Conservation (phyloP, 30 jellyfish, hydroid and myxozoan genomes). For the Catostylus mosaicus region DNA sequence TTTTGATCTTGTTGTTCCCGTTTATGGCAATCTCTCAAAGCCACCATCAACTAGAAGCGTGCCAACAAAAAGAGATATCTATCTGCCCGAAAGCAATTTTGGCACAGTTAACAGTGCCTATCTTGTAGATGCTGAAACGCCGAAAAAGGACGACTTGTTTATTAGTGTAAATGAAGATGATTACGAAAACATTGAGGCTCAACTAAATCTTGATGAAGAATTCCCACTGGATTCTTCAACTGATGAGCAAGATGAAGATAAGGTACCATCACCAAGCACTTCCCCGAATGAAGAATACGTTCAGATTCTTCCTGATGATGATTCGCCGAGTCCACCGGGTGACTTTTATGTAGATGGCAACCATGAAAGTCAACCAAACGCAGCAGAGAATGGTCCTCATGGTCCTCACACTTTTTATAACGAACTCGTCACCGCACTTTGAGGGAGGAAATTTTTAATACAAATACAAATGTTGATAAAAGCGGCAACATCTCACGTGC, state of each 20-base stretch:
- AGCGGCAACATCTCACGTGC: no score
- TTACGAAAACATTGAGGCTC: slow-evolving; percentile 18
- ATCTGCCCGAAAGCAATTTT: slow-evolving; percentile 73
- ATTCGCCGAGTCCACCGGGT: background rate
- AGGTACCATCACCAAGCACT: slow-evolving; percentile 13
- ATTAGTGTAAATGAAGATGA: background rate
- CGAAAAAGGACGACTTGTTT: slow-evolving; percentile 11
- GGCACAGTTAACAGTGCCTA: slow-evolving; percentile 73
- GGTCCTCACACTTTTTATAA: slow-evolving; percentile 27
- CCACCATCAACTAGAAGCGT: slow-evolving; percentile 93
- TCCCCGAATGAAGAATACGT: background rate
- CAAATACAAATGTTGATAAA: no score
- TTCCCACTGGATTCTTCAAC: slow-evolving; percentile 46
- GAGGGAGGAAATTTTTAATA: background rate
- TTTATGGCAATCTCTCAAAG: slow-evolving; percentile 64
- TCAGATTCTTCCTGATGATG: background rate
- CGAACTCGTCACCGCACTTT: slow-evolving; percentile 45
- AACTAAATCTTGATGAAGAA: slow-evolving; percentile 26
- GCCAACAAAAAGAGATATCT: slow-evolving; percentile 84
- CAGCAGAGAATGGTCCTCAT: background rate
- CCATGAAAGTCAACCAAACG: background rate
- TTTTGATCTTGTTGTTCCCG: slow-evolving; percentile 69
- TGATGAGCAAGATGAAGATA: slow-evolving; percentile 15
- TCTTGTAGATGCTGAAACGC: slow-evolving; percentile 45
- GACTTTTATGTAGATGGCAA: background rate